A percentile compares a stretch with the other conserved stretches of the same genome.
Conservation (phyloP, 2,797 vertebrate species). For the Dipus sagitta region DNA sequence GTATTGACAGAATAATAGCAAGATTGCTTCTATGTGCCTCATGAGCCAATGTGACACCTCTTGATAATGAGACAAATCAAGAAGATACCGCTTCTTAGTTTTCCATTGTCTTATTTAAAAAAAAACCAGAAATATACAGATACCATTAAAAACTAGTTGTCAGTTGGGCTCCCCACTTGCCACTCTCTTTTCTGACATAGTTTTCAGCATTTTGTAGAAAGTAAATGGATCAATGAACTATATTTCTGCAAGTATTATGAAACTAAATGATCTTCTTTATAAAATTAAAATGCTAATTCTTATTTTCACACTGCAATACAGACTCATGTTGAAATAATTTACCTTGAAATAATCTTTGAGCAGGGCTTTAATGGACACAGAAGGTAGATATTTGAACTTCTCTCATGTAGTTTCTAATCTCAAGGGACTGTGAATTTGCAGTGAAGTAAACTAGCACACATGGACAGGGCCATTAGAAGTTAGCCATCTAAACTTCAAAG, state of each 20-base stretch:
- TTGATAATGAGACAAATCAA: slow-evolving; percentile 58
- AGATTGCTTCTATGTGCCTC: slow-evolving; percentile 69
- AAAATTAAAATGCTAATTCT: slow-evolving; percentile 54
- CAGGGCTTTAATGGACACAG: background rate
- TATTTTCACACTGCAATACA: slow-evolving; percentile 59
- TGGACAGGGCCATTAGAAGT: slow-evolving; percentile 42
- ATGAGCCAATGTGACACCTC: slow-evolving; percentile 61
- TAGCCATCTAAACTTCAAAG: background rate
- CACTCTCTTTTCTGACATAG: background rate
- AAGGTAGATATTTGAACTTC: background rate
- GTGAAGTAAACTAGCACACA: slow-evolving; percentile 19
- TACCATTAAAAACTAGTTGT: slow-evolving; percentile 58
- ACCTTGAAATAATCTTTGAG: slow-evolving; percentile 47
- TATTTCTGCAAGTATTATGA: slow-evolving; percentile 61
- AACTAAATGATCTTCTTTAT: slow-evolving; percentile 59
- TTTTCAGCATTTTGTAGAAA: slow-evolving; percentile 69
- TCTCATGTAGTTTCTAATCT: slow-evolving; percentile 49
- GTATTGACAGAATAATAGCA: slow-evolving; percentile 75
- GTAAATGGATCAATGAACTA: slow-evolving; percentile 74
- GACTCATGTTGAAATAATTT: slow-evolving; percentile 63
- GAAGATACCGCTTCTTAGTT: slow-evolving; percentile 71
- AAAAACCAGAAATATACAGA: slow-evolving; percentile 64
- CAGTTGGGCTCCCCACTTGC: slow-evolving; percentile 45
- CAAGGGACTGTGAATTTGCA: slow-evolving; percentile 18
- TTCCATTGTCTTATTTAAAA: slow-evolving; percentile 30